Percentiles rank a stretch among this genome's conserved stretches.
These are phyloP conservation scores for Asobara japonica DNA, from an alignment of 1,140 invertebrate species.

Conservation along the genomic window DNA sequence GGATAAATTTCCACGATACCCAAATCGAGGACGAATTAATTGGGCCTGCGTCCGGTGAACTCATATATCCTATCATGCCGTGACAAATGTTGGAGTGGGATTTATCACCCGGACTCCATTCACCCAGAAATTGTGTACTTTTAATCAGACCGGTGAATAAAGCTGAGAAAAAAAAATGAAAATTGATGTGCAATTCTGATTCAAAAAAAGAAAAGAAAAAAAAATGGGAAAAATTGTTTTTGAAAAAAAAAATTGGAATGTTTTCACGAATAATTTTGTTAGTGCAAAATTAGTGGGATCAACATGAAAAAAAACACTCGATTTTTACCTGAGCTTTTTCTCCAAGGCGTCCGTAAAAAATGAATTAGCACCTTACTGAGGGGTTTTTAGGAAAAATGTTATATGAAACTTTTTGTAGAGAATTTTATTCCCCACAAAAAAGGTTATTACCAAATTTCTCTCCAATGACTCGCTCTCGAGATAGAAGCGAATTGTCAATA, in stretches of 20 bases:
- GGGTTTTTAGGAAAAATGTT: no score
- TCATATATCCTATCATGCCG: conserved; percentile 4
- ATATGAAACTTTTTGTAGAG: no score
- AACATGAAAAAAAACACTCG: no score
- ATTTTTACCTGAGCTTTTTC: no score
- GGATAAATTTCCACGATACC: conserved; percentile 23
- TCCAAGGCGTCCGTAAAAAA: no score
- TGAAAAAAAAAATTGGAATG: background rate
- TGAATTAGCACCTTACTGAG: no score
- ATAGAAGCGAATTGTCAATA: no score
- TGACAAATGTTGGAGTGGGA: conserved; percentile 13
- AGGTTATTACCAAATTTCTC: no score
- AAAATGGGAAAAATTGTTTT: background rate
- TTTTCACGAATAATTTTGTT: no score
- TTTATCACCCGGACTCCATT: background rate
- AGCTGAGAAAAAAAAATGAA: background rate
- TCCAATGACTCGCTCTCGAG: no score
- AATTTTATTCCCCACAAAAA: no score
- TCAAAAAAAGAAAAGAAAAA: background rate
- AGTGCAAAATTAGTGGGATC: no score
- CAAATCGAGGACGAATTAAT: conserved; percentile 25
- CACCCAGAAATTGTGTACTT: conserved; percentile 10
- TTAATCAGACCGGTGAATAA: conserved; percentile 5
- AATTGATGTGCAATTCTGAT: background rate
- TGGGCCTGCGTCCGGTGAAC: conserved; percentile 18